These are phyloP conservation scores for Condylostylus longicornis DNA, from an alignment of 1,140 invertebrate species.

Conservation along the genomic window DNA sequence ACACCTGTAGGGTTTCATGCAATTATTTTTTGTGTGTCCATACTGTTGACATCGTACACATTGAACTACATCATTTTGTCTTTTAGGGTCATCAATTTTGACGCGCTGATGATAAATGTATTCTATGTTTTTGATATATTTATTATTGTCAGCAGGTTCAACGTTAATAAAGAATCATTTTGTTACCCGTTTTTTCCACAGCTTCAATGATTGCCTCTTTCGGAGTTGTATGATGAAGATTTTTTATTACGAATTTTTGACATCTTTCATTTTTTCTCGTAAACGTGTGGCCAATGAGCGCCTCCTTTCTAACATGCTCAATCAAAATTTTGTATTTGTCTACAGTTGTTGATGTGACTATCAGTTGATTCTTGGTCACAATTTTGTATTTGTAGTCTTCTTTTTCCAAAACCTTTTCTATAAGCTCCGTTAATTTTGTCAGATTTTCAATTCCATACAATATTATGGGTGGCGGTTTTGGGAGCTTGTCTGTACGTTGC, in stretches of 20 bases:
- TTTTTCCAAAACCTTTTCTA: too few species aligned
- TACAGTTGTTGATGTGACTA: too few species aligned
- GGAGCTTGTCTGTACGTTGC: too few species aligned
- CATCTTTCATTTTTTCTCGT: too few species aligned
- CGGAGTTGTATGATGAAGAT: slow-evolving; percentile 13
- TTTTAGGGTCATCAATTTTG: slow-evolving; percentile 18
- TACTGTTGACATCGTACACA: slow-evolving; percentile 26
- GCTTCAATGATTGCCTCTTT: slow-evolving; percentile 10
- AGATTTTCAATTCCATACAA: too few species aligned
- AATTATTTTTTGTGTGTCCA: slow-evolving; percentile 28
- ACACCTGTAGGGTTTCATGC: slow-evolving; percentile 16
- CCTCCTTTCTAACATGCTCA: too few species aligned
- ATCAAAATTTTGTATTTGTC: too few species aligned
- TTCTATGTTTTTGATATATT: slow-evolving; percentile 24
- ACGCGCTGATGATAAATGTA: slow-evolving; percentile 18
- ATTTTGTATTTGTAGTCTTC: too few species aligned
- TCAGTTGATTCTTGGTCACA: too few species aligned
- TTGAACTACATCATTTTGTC: slow-evolving; percentile 19
- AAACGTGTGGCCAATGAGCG: too few species aligned
- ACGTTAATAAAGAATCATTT: slow-evolving; percentile 25
- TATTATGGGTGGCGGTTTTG: too few species aligned
- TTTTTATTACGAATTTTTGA: slow-evolving; percentile 14
- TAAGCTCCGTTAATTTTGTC: too few species aligned
- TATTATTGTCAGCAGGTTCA: slow-evolving; percentile 22
- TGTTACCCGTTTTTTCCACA: slow-evolving; percentile 7